Conservation (phyloP, 1,140 invertebrate species). For the Aphelinus certus region DNA sequence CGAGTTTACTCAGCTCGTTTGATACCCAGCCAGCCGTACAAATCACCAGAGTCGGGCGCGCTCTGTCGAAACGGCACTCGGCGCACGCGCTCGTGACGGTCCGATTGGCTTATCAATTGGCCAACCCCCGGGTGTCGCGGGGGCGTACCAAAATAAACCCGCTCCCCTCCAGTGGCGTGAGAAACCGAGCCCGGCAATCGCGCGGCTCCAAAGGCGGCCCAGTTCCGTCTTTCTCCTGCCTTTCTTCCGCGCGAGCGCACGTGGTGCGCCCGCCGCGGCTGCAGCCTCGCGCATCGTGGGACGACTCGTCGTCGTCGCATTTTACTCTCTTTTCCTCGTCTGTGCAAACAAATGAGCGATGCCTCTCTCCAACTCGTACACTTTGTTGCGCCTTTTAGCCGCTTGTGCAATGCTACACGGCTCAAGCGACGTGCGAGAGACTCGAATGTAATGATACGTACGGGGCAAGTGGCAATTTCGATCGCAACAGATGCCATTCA, state of each 20-base stretch:
- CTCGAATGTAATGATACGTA: background rate
- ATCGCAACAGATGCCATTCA: constrained; percentile 6
- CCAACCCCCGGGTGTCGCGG: constrained; percentile 48
- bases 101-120: constrained; percentile 57
- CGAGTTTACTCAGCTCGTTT: background rate
- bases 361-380: too few relatives aligned
- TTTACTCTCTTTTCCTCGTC: background rate
- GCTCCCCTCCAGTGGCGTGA: constrained; percentile 30
- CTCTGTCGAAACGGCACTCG: background rate
- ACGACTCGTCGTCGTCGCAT: constrained; percentile 12
- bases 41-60: background rate
- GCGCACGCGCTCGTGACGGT: background rate
- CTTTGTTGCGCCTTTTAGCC: too few relatives aligned
- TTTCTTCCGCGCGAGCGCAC: constrained; percentile 28
- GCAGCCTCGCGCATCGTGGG: constrained; percentile 7
- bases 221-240: constrained; percentile 37
- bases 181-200: constrained; percentile 32
- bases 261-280: constrained; percentile 10
- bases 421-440: too few relatives aligned
- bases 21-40: too few relatives aligned
- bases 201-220: background rate
- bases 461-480: background rate
- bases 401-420: too few relatives aligned
- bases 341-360: background rate
- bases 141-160: constrained; percentile 55